phyloP scores from a whole-genome alignment of 2,113 vertebrate species.

The Sciurus niger region DNA sequence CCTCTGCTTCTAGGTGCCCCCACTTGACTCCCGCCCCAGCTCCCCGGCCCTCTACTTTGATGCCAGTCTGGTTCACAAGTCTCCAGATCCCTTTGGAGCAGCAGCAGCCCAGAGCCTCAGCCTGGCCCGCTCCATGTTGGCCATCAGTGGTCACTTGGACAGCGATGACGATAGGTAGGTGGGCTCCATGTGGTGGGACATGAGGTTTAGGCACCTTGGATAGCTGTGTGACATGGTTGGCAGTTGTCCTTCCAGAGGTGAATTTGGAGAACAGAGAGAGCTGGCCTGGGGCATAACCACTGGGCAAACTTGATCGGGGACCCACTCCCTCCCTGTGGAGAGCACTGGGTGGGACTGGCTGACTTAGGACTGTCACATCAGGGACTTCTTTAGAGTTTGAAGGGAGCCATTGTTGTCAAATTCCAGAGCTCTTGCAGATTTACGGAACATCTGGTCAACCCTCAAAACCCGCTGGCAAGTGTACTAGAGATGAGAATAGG shows the following conservation, averaged over 20 bases:
- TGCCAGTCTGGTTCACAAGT: conserved; percentile 80
- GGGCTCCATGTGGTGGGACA: not conserved
- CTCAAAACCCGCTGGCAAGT: conserved; percentile 56
- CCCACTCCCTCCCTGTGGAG: conserved; percentile 20
- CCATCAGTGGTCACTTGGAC: conserved; percentile 86
- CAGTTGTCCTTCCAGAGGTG: not conserved
- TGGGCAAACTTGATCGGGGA: not conserved
- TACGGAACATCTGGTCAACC: conserved; percentile 63
- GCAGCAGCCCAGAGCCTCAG: conserved; percentile 86
- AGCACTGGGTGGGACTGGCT: conserved; percentile 66
- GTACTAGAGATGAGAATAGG: not conserved
- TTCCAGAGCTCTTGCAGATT: conserved; percentile 76
- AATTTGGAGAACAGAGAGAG: conserved; percentile 23
- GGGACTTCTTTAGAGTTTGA: conserved; percentile 67
- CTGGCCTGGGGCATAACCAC: not conserved
- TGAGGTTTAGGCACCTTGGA: not conserved
- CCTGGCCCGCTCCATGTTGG: conserved; percentile 91
- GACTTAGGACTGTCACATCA: conserved; percentile 41
- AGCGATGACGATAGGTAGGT: conserved; percentile 89
- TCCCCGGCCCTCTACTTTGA: conserved; percentile 87
- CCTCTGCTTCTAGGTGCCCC: conserved; percentile 71
- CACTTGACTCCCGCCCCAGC: conserved; percentile 86
- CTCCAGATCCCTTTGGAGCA: conserved; percentile 83
- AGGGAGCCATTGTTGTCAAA: conserved; percentile 74
- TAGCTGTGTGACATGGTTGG: not conserved